Percentiles rank a stretch among this genome's conserved stretches.
Evolutionary conservation across 92 coral and sea anemone species (phyloP).

Genomic region (Virgularia gustaviana): DNA sequence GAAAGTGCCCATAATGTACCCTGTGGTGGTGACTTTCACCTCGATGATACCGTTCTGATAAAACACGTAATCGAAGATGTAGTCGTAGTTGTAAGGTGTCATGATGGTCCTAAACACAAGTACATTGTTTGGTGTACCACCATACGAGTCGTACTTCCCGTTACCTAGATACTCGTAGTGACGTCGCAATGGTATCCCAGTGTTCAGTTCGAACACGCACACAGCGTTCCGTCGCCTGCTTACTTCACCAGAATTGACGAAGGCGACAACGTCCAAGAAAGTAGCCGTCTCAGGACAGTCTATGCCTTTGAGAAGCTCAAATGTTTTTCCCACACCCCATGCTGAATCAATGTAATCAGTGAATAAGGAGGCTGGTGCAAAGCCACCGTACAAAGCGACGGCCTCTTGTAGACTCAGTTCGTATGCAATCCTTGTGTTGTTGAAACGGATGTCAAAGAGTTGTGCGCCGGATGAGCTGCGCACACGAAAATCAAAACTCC

Average conservation of each 20-base stretch:
- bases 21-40: constrained; percentile 4
- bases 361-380: constrained; percentile 55
- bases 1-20: background rate
- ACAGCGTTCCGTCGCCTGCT: background rate
- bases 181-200: constrained; percentile 6
- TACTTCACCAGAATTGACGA: background rate
- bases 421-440: constrained; percentile 60
- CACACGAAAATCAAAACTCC: constrained; percentile 83
- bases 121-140: constrained; percentile 7
- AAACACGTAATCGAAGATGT: constrained; percentile 7
- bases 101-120: constrained; percentile 10
- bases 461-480: constrained; percentile 69
- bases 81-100: constrained; percentile 22
- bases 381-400: constrained; percentile 76
- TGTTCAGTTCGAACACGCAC: constrained; percentile 24
- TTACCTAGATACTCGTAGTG: background rate
- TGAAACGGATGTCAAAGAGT: constrained; percentile 65
- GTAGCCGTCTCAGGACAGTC: background rate
- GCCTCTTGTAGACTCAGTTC: constrained; percentile 84
- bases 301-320: constrained; percentile 58
- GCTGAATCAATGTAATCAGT: constrained; percentile 62
- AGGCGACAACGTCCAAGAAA: background rate
- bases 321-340: constrained; percentile 63
- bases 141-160: background rate
- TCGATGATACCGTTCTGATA: constrained; percentile 25